Evolutionary conservation across 2,797 vertebrate species (phyloP).

Genomic region (Sciaenops ocellatus): DNA sequence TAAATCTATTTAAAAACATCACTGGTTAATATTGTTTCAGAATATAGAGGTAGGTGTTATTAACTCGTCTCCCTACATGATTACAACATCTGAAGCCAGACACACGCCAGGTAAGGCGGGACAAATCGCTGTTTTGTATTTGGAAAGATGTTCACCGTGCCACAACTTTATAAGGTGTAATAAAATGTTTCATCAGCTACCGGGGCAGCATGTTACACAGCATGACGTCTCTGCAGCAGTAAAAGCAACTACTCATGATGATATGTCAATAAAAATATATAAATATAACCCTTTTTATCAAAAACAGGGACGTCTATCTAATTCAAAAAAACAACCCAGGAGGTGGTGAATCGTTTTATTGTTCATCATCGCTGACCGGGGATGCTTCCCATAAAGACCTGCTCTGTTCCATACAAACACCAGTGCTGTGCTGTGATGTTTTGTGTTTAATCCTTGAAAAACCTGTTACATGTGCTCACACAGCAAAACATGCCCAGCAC

Average conservation of each 20-base stretch:
- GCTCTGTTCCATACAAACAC: constrained; percentile 39
- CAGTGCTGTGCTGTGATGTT: constrained; percentile 46
- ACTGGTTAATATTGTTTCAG: constrained; percentile 21
- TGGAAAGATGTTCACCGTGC: constrained; percentile 9
- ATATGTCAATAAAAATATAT: neutral
- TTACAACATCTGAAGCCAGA: constrained; percentile 35
- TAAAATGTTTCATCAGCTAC: constrained; percentile 37
- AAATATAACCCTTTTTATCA: constrained; percentile 6
- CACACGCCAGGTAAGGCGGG: constrained; percentile 27
- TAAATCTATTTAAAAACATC: neutral
- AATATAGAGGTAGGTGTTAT: neutral
- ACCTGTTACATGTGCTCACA: constrained; percentile 54
- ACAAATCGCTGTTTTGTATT: constrained; percentile 34
- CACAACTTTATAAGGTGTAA: constrained; percentile 29
- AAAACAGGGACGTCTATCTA: neutral
- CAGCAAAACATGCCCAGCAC: constrained; percentile 41
- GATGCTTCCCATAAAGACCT: constrained; percentile 50
- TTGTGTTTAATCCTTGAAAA: constrained; percentile 65
- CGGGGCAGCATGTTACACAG: constrained; percentile 30
- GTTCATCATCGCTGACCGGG: constrained; percentile 37
- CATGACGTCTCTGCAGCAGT: constrained; percentile 14
- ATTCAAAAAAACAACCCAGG: constrained; percentile 16
- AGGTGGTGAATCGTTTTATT: constrained; percentile 28
- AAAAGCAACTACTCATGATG: constrained; percentile 3
- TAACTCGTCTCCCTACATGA: constrained; percentile 18